These are phyloP conservation scores for Trissoscelio sp. DNA, from an alignment of 2,888 invertebrate genomes.

Conservation along the genomic window DNA sequence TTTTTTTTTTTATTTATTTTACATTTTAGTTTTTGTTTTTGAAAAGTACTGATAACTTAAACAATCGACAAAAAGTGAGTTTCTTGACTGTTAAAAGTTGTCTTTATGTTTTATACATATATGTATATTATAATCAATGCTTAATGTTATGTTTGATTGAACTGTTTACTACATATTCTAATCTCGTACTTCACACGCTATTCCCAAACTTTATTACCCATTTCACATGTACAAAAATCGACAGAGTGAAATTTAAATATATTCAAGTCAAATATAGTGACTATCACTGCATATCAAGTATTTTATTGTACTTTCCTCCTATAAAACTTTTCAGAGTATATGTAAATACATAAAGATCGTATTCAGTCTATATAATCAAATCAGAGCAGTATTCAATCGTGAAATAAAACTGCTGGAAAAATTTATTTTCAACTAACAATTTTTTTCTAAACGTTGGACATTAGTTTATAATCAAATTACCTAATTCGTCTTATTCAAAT, in stretches of 20 bases:
- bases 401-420: not conserved
- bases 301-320: constrained; percentile 15
- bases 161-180: constrained; percentile 18
- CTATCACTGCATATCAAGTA: constrained; percentile 21
- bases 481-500: not conserved
- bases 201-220: constrained; percentile 11
- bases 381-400: constrained; percentile 17
- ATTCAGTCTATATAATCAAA: constrained; percentile 14
- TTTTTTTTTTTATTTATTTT: no score
- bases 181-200: constrained; percentile 21
- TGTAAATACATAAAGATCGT: constrained; percentile 15
- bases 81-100: no score
- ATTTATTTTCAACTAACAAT: not conserved
- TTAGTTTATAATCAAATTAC: not conserved
- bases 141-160: constrained; percentile 2
- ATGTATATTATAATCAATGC: constrained; percentile 1
- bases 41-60: no score
- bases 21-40: no score
- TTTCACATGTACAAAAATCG: constrained; percentile 15
- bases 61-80: no score
- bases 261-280: constrained; percentile 2
- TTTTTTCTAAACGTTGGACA: no score
- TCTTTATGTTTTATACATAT: not conserved
- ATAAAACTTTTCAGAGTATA: constrained; percentile 8
- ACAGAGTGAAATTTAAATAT: constrained; percentile 12